Percentiles rank a stretch among this genome's conserved stretches.
These are phyloP conservation scores for Leptopilina drosophilae DNA, from an alignment of 2,888 invertebrate species.

Conservation along the genomic window DNA sequence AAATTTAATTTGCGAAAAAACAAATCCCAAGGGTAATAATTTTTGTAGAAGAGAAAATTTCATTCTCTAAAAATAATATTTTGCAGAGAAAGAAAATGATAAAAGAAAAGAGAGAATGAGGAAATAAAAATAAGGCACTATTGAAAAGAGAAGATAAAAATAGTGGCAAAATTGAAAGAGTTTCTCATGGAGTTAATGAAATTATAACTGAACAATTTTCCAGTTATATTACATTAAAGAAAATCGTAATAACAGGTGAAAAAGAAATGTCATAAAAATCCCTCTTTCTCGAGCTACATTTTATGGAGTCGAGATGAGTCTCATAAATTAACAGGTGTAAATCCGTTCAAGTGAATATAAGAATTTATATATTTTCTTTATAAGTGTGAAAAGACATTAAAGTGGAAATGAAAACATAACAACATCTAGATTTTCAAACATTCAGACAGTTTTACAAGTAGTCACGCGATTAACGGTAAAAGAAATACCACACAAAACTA, in stretches of 20 bases:
- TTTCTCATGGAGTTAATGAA: slow-evolving; percentile 24
- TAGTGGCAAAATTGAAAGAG: background rate
- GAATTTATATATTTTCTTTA: background rate
- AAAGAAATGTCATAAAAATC: slow-evolving; percentile 27
- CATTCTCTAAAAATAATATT: too few relatives aligned
- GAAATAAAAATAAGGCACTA: too few relatives aligned
- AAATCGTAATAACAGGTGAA: slow-evolving; percentile 7
- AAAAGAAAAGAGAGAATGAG: too few relatives aligned
- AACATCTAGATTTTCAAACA: slow-evolving; percentile 3
- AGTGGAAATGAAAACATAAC: slow-evolving; percentile 16
- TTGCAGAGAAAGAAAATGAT: too few relatives aligned
- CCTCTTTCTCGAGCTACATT: background rate
- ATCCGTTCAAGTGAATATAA: background rate
- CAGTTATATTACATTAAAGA: slow-evolving; percentile 11
- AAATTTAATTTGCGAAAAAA: too few relatives aligned
- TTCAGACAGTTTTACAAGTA: slow-evolving; percentile 3
- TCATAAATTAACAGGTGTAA: slow-evolving; percentile 17
- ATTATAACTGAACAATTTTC: slow-evolving; percentile 1
- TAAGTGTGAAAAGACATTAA: background rate
- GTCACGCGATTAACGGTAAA: slow-evolving; percentile 58
- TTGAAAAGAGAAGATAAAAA: background rate
- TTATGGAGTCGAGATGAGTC: background rate
- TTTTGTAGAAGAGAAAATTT: too few relatives aligned
- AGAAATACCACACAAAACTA: slow-evolving; percentile 62
- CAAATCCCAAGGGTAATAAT: too few relatives aligned